Conservation (phyloP, 2,113 vertebrate species). For the Phrynosoma blainvillii region DNA sequence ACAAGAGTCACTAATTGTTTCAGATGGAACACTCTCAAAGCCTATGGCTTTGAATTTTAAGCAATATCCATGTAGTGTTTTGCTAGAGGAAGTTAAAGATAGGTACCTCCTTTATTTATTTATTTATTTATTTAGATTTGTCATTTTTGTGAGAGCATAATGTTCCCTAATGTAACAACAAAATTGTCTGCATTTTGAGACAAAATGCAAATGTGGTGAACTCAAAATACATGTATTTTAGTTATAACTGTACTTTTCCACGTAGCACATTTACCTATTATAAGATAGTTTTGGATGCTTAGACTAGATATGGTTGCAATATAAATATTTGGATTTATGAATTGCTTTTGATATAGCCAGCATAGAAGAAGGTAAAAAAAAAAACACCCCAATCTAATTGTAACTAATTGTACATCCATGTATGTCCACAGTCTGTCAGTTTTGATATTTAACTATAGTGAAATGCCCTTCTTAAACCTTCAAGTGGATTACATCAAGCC, state of each 20-base stretch:
- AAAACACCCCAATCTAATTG: neutral
- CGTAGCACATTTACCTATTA: neutral
- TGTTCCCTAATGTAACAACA: neutral
- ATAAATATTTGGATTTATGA: neutral
- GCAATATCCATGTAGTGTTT: neutral
- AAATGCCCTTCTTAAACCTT: slow-evolving; percentile 39
- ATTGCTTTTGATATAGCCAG: neutral
- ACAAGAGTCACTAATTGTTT: neutral
- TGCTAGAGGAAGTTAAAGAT: neutral
- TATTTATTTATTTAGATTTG: neutral
- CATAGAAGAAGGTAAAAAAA: slow-evolving; percentile 7
- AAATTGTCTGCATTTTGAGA: neutral
- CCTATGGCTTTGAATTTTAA: too few relatives aligned
- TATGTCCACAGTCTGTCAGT: slow-evolving; percentile 19
- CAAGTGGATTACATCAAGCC: slow-evolving; percentile 48
- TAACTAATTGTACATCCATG: neutral
- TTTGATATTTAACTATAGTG: slow-evolving; percentile 11
- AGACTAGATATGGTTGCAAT: neutral
- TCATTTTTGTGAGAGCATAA: neutral
- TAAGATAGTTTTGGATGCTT: neutral
- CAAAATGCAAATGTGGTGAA: neutral
- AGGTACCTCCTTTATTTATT: neutral
- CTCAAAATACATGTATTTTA: neutral
- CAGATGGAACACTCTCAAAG: too few relatives aligned
- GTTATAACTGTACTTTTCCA: neutral